A percentile compares a stretch with the other conserved stretches of the same genome.
phyloP scores from a whole-genome alignment of 1,140 invertebrate species.

The Apis dorsata region DNA sequence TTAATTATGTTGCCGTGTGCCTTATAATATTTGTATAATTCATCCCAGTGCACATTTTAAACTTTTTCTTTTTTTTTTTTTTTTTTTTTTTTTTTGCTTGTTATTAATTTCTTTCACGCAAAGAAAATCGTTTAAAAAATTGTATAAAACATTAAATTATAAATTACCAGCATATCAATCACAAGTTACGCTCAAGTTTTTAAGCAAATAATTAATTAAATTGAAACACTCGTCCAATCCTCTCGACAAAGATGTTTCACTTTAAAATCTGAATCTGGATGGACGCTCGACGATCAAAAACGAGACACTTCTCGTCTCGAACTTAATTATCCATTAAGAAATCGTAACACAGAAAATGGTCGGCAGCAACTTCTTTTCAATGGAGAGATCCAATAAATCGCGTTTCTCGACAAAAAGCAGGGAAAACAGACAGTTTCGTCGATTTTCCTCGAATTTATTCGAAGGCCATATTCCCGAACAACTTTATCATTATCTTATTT shows the following conservation, averaged over 20 bases:
- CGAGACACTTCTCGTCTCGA: background rate
- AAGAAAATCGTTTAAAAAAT: background rate
- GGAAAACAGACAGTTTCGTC: background rate
- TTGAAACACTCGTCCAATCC: background rate
- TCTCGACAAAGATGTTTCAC: background rate
- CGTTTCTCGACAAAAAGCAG: background rate
- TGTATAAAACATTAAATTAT: background rate
- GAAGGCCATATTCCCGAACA: background rate
- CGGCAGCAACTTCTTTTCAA: slow-evolving; percentile 4
- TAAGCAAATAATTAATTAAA: background rate
- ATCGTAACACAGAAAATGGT: background rate
- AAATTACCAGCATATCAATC: background rate
- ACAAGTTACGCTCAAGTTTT: background rate
- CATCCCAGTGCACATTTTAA: background rate
- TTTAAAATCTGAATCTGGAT: background rate
- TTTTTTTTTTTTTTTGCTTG: background rate
- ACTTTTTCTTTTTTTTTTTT: background rate
- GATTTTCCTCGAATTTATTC: slow-evolving; percentile 13
- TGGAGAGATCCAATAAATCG: slow-evolving; percentile 5
- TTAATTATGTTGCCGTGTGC: slow-evolving; percentile 1
- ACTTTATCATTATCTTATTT: background rate
- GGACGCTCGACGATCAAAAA: background rate
- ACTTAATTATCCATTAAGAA: slow-evolving; percentile 19
- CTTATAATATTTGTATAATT: slow-evolving; percentile 4
- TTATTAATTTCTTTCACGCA: no score